phyloP scores from a whole-genome alignment of 2,888 invertebrate genomes.

The Cloeon dipterum region DNA sequence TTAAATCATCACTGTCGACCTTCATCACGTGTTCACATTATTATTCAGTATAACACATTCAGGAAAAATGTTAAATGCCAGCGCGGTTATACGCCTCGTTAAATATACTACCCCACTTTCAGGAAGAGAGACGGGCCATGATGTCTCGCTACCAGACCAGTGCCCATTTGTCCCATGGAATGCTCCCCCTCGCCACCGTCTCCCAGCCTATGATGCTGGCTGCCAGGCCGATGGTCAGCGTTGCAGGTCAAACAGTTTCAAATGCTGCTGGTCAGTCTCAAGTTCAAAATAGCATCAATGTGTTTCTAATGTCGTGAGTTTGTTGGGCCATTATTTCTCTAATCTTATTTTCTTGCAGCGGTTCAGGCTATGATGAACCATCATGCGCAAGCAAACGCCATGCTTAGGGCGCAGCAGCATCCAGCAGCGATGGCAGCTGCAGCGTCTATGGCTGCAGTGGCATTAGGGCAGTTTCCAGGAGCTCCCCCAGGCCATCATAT shows the following conservation, averaged over 20 bases:
- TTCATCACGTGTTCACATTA: too few relatives aligned
- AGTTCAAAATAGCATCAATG: not conserved
- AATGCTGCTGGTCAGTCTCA: slow-evolving; percentile 2
- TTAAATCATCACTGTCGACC: too few relatives aligned
- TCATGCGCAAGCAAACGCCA: slow-evolving; percentile 1
- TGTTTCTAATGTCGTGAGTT: too few relatives aligned
- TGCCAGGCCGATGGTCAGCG: slow-evolving; percentile 21
- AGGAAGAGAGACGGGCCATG: slow-evolving; percentile 61
- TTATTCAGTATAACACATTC: too few relatives aligned
- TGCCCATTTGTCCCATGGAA: slow-evolving; percentile 8
- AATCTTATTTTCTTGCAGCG: too few relatives aligned
- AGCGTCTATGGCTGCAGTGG: slow-evolving; percentile 3
- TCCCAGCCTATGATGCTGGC: slow-evolving; percentile 14
- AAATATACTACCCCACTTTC: too few relatives aligned
- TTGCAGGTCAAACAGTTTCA: slow-evolving; percentile 20
- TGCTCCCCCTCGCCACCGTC: not conserved
- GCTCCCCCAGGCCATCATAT: slow-evolving; percentile 16
- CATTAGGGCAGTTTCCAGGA: not conserved
- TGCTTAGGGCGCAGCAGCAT: not conserved
- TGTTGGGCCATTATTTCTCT: too few relatives aligned
- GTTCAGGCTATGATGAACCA: not conserved
- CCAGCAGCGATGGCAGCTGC: slow-evolving; percentile 4
- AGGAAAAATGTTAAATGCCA: too few relatives aligned
- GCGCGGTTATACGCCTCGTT: too few relatives aligned
- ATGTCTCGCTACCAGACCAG: slow-evolving; percentile 38